Base-by-base conservation (phyloP, 2,113 vertebrate genomes). In the Brienomyrus brachyistius region DNA sequence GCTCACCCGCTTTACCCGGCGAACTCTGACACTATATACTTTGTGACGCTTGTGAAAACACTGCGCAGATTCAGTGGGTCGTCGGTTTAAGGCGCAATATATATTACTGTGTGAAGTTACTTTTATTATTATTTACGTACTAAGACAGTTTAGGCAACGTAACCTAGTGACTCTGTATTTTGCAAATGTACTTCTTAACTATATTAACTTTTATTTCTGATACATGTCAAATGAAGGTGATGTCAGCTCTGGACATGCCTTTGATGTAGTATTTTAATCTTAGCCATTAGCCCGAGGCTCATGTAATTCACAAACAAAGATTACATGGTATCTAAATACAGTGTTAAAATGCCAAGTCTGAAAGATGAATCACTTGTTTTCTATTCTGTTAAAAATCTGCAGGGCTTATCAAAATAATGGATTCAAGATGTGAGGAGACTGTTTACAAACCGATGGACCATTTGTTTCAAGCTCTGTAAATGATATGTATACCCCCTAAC, bases 361-460 rank as follows among this genome's bases (percentile, higher is more conserved):
- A 89, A 52, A 84, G 88, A 89, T 84, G 54, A 89, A 89, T 89
- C 88, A 84, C 40, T 89, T 62, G 35, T 89, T 83, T 89, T 59
- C 77, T 89, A 35, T 89, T 51, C 80, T 62, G 50, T 89, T 82
- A 89, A 62, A 87, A 62, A 90, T 82, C 85, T 77, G 66, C 48
- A 82, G 51, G 86, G 90, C 74, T 80, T 90, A 90, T 84, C 87
- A 90, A 88, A 88, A 85, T 88, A 84, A 88, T 35, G 45, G 17
- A 90, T 35, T 56, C 87, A 45, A 90, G 87, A 90, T 88, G 50
- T 84, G 70, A 31, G 43, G 45, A 51, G 80, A 66, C 77, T 70
- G 87, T 70, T 59, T 88, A 74, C 45, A 62, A 87, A 88, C 77
- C 77, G n/a, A 90, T 90, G 88, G 59, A 52, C 77, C 52, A 27